phyloP scores from a whole-genome alignment of 2,113 vertebrate species.

The Tricholaema leucomelas region DNA sequence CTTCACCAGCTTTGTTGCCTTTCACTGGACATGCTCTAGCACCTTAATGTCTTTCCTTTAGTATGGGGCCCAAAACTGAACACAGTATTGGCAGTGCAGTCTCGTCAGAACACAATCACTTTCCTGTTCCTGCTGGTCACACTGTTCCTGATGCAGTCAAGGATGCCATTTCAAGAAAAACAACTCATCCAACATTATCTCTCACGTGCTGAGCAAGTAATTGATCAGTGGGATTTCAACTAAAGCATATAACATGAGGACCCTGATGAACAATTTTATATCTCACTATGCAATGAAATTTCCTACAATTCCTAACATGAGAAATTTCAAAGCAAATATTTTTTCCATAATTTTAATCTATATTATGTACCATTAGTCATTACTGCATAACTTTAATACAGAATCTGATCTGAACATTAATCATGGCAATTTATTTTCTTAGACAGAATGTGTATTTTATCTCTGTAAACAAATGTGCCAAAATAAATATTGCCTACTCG shows the following conservation, averaged over 20 bases:
- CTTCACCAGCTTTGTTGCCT: too few species aligned
- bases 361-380: background rate
- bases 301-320: background rate
- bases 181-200: too few species aligned
- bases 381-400: background rate
- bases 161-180: background rate
- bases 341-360: constrained; percentile 9
- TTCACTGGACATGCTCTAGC: too few species aligned
- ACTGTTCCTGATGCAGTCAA: too few species aligned
- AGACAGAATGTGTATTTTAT: background rate
- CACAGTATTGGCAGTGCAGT: too few species aligned
- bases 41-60: too few species aligned
- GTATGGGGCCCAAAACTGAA: too few species aligned
- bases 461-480: constrained; percentile 10
- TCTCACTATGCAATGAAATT: background rate
- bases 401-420: background rate
- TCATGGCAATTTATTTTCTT: constrained; percentile 29
- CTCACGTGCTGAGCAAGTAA: background rate
- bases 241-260: background rate
- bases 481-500: constrained; percentile 11
- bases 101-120: too few species aligned
- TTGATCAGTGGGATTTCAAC: background rate
- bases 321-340: constrained; percentile 2
- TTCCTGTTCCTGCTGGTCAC: too few species aligned
- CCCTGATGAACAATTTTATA: background rate